phyloP scores from a whole-genome alignment of 2,797 vertebrate species.

The Chiloscyllium punctatum region DNA sequence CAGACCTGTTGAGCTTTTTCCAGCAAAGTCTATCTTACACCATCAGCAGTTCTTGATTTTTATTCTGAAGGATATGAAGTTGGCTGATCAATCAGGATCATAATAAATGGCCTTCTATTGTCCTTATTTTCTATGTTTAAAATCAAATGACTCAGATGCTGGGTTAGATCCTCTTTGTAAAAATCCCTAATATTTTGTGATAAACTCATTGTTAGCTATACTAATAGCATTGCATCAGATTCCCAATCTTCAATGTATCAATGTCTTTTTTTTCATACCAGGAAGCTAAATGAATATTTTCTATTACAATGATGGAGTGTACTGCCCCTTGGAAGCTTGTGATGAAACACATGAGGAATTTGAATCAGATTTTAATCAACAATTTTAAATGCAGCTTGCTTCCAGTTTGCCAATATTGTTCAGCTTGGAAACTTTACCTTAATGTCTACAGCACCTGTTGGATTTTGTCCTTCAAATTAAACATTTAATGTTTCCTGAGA shows the following conservation, averaged over 20 bases:
- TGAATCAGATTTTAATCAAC: neutral
- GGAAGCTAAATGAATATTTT: neutral
- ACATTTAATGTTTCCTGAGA: neutral
- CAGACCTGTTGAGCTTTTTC: no score
- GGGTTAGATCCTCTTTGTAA: neutral
- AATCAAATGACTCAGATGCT: neutral
- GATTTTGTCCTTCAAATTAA: neutral
- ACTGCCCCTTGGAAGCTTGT: neutral
- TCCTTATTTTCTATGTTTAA: neutral
- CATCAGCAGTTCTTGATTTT: no score
- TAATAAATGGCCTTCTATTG: no score
- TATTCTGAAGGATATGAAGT: no score
- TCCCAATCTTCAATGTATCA: neutral
- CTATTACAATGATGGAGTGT: neutral
- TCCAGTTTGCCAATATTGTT: no score
- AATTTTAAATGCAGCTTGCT: neutral
- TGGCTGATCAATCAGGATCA: no score
- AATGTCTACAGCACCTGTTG: neutral
- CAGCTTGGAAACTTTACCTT: neutral
- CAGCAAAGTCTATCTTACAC: no score
- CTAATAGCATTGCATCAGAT: neutral
- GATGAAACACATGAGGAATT: neutral
- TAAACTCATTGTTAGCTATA: neutral
- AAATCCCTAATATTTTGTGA: neutral
- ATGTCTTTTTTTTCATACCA: neutral